Base-by-base conservation (phyloP, 2,888 invertebrate species). In the Eristalinus sepulchralis region DNA sequence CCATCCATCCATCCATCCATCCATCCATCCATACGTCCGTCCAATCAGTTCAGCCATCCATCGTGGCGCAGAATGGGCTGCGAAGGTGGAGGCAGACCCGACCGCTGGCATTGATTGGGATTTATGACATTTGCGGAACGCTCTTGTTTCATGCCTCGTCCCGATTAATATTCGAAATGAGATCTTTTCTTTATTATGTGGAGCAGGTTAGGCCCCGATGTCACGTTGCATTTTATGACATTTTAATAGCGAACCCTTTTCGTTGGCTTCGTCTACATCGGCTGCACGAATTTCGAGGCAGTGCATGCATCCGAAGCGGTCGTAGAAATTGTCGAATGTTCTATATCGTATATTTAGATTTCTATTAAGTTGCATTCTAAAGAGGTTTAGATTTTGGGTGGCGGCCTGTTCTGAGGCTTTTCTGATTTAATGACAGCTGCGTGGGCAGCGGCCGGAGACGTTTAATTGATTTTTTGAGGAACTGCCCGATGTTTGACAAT, bases 121-220 rank as follows among this genome's bases (percentile, higher is more conserved):
- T 86, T 86, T 86, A 86, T 79, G 78, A 83, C 86, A 67, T 71
- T 86, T 86, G 83, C 86, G 66, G 86, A 79, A 86, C 78, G 78
- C 83, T 82, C 83, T 86, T 82, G 73, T 78, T 75, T 82, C 82
- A 75, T 55, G 77, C 22, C 72, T 67, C 57, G 55, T 33, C 17
- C 66, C 62, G 39, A 83, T 86, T 86, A 75, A 79, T 79, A 86
- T 86, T 83, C 78, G 78, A 86, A 83, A 83, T 75, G 70, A 71
- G 73, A 79, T 77, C 47, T 76, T 67, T 72, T 67, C 72, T 62
- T 81, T 85, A 77, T 72, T 68, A 85, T 85, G 73, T 85, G 77
- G 85, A 85, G 82, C 82, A 82, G 77, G 55, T 67, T 70, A 24
- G 20, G 72, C 77, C 47, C 71, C 75, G 71, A 73, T 57, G 82